Conservation (phyloP, 2,888 invertebrate genomes). For the Brenthis hecate region DNA sequence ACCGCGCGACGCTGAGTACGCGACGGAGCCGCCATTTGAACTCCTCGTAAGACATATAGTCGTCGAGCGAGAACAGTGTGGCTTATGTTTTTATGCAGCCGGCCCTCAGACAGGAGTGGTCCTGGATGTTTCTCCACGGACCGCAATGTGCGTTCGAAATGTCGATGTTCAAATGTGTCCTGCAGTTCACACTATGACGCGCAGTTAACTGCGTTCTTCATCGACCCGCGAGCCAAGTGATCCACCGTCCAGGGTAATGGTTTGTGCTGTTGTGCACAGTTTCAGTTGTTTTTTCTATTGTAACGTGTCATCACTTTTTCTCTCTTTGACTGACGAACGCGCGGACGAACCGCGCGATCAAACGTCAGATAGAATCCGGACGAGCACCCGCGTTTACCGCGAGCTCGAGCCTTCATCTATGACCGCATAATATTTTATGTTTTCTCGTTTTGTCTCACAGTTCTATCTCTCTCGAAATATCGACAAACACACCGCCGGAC, state of each 20-base stretch:
- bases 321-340: too few species aligned
- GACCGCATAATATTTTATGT: too few species aligned
- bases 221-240: slow-evolving; percentile 84
- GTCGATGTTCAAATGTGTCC: slow-evolving; percentile 83
- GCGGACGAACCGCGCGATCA: too few species aligned
- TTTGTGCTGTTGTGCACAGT: slow-evolving; percentile 29
- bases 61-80: slow-evolving; percentile 26
- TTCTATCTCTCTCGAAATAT: too few species aligned
- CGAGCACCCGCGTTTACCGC: too few species aligned
- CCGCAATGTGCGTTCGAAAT: slow-evolving; percentile 84
- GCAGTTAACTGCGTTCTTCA: slow-evolving; percentile 82
- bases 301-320: not conserved
- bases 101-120: slow-evolving; percentile 78
- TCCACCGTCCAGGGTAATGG: slow-evolving; percentile 76
- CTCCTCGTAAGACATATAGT: too few species aligned
- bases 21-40: too few species aligned
- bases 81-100: slow-evolving; percentile 47
- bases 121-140: slow-evolving; percentile 69
- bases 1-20: too few species aligned
- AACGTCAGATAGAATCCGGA: too few species aligned
- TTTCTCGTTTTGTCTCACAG: too few species aligned
- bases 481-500: too few species aligned
- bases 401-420: too few species aligned
- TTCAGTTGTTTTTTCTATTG: not conserved
- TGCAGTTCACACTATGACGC: slow-evolving; percentile 74